Conservation (phyloP, 1,140 invertebrate species). For the Aphis craccivora region DNA sequence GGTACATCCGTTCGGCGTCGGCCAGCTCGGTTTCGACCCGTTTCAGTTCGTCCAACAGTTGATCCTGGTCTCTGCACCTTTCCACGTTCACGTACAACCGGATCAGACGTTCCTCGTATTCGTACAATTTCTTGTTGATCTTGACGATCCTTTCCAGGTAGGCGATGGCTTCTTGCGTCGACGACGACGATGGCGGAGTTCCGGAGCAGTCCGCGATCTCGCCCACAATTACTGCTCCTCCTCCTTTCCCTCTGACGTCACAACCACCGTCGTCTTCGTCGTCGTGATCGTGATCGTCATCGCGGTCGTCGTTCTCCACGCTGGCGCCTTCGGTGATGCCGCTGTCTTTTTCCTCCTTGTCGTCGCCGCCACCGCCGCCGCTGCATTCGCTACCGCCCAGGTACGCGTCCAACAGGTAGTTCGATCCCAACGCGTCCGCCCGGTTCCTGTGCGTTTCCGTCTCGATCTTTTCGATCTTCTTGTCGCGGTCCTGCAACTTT, state of each 20-base stretch:
- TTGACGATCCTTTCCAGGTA: conserved; percentile 75
- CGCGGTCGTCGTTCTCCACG: conserved; percentile 57
- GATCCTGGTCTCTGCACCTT: conserved; percentile 67
- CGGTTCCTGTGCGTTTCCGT: conserved; percentile 75
- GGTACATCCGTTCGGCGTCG: conserved; percentile 71
- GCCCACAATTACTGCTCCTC: not conserved
- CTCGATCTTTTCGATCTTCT: conserved; percentile 78
- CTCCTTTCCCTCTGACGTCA: not conserved
- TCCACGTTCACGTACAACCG: conserved; percentile 73
- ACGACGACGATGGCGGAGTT: not conserved
- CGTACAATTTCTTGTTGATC: conserved; percentile 74
- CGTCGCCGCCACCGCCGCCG: conserved; percentile 63
- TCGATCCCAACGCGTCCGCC: conserved; percentile 77
- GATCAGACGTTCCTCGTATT: conserved; percentile 74
- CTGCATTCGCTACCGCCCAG: conserved; percentile 66
- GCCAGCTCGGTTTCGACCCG: conserved; percentile 65
- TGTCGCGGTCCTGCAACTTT: conserved; percentile 75
- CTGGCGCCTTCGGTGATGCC: conserved; percentile 33
- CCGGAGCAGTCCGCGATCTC: not conserved
- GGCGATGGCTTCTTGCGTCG: conserved; percentile 66
- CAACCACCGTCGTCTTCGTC: not conserved
- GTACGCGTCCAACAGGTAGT: conserved; percentile 83
- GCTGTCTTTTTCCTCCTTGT: conserved; percentile 52
- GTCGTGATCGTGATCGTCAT: not conserved
- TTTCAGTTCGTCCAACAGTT: conserved; percentile 57